Evolutionary conservation across 2,888 invertebrate genomes (phyloP), one percentile per base, ranked within the genome.

Genomic region (Quadroppia sp.): DNA sequence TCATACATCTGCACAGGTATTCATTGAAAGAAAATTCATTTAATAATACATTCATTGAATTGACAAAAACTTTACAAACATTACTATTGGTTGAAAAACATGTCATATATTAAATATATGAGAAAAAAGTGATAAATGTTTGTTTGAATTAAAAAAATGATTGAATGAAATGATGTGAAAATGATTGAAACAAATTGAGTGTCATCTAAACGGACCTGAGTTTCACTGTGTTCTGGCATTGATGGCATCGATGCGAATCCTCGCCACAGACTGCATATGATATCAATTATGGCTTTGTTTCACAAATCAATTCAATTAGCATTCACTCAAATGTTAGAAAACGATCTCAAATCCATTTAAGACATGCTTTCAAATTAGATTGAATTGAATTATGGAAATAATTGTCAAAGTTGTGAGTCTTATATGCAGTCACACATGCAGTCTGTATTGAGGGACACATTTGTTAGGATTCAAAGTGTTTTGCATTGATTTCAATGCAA

Each of bases 211-310:
- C 69, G 69, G 69, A 69, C 69, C 36, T 69, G 69, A 30, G 59
- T 36, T 28, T 56, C 42, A 72, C 70, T 74, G 71, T 56, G 74
- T 28, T 74, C 74, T 74, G 70, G 71, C 53, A 73, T 75, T 48
- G 75, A 40, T 25, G 75, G 75, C 75, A 75, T 75, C 74, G 75
- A 75, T 20, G 75, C 73, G 61, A 75, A 75, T 75, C 75, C 75
- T 71, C 75, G 73, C 70, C 69, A 74, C 40, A 75, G 71, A 73
- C 75, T 75, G 45, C 67, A 70, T 30, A 36, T 56, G 48, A 48
- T 48, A n/a, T 48, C 15, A 36, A 36, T 48, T n/a, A 36, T 36
- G 36, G 9, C 36, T 7, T 36, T 36, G 36, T n/a, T n/a, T n/a
- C n/a, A n/a, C n/a, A n/a, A n/a, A n/a, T n/a, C n/a, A n/a, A n/a